phyloP scores from a whole-genome alignment of 1,140 invertebrate genomes.

The Stenopsyche tienmushanensis region DNA sequence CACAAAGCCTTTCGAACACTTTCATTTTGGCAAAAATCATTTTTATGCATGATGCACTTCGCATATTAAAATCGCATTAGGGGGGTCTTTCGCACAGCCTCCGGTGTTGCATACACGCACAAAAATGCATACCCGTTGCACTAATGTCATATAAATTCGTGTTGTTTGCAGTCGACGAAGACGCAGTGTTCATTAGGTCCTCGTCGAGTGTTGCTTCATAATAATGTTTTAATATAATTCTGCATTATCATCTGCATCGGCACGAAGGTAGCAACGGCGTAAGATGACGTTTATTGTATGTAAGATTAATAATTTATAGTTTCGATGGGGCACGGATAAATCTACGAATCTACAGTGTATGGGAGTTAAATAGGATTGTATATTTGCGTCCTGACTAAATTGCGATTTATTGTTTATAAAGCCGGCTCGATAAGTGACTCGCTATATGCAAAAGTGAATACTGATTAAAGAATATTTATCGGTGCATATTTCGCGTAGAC shows the following conservation, averaged over 20 bases:
- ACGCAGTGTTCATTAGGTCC: too few relatives aligned
- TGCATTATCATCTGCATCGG: too few relatives aligned
- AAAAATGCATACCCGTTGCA: too few relatives aligned
- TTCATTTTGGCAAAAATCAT: too few relatives aligned
- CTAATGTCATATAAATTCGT: too few relatives aligned
- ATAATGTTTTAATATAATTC: too few relatives aligned
- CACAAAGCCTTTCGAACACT: too few relatives aligned
- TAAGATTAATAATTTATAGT: neutral
- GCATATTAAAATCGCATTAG: slow-evolving; percentile 21
- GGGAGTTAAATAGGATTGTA: neutral
- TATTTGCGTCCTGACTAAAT: slow-evolving; percentile 31
- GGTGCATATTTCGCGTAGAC: slow-evolving; percentile 38
- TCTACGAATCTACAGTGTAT: neutral
- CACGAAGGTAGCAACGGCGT: too few relatives aligned
- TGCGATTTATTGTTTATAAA: slow-evolving; percentile 35
- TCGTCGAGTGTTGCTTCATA: too few relatives aligned
- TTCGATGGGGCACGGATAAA: neutral
- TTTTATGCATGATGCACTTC: too few relatives aligned
- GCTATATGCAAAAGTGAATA: slow-evolving; percentile 36
- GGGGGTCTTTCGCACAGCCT: slow-evolving; percentile 4
- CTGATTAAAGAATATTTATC: slow-evolving; percentile 41
- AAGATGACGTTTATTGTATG: too few relatives aligned
- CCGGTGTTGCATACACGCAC: neutral
- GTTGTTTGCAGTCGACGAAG: too few relatives aligned
- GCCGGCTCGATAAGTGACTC: slow-evolving; percentile 23